phyloP scores from a whole-genome alignment of 2,888 invertebrate genomes.

The Ceratothoa steindachneri region DNA sequence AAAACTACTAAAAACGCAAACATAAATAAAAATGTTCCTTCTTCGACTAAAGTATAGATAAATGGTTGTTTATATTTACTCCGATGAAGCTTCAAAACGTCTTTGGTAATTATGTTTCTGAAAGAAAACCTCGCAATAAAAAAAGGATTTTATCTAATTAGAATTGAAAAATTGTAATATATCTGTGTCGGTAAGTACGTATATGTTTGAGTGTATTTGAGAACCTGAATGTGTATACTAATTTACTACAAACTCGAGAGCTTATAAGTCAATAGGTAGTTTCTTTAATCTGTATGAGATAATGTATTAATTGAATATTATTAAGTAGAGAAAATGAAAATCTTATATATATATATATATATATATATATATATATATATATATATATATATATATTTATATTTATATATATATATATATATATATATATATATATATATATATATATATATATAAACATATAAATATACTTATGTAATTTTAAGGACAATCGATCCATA shows the following conservation, averaged over 20 bases:
- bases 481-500: neutral
- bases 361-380: neutral
- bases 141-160: neutral
- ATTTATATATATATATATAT: neutral
- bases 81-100: neutral
- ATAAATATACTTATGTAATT: neutral
- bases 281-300: neutral
- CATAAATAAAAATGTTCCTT: neutral
- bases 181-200: neutral
- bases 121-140: conserved; percentile 2
- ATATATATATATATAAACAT: neutral
- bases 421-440: neutral
- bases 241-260: conserved; percentile 1
- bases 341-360: neutral
- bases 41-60: neutral
- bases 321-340: neutral
- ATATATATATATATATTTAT: neutral
- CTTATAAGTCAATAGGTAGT: conserved; percentile 9
- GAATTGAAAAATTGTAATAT: conserved; percentile 1
- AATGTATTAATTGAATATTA: neutral
- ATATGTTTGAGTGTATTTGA: neutral
- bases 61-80: no score
- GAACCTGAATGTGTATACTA: neutral
- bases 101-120: neutral
- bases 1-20: neutral